Conservation (phyloP, 2,113 vertebrate species). For the Silurus meridionalis region DNA sequence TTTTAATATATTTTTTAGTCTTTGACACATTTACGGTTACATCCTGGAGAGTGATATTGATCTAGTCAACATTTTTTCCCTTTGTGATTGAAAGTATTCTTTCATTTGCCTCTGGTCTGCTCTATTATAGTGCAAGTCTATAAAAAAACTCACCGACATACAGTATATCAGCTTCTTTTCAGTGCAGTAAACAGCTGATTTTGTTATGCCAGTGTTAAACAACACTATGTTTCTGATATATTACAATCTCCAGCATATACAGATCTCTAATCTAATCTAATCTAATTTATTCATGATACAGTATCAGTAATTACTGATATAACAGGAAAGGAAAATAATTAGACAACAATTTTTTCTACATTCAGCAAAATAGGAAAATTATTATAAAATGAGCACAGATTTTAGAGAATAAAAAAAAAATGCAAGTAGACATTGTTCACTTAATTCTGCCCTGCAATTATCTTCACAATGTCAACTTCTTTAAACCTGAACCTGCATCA, state of each 20-base stretch:
- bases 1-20: not conserved
- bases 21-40: not conserved
- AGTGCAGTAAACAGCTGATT: not conserved
- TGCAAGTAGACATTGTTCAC: not conserved
- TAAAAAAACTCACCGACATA: not conserved
- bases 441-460: not conserved
- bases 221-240: not conserved
- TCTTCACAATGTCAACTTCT: not conserved
- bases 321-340: not conserved
- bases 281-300: too few relatives aligned
- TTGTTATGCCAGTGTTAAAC: not conserved
- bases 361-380: not conserved
- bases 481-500: not conserved
- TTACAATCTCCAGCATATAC: not conserved
- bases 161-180: not conserved
- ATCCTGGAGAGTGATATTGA: not conserved
- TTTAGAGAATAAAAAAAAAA: not conserved
- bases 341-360: not conserved
- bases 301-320: not conserved
- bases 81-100: not conserved
- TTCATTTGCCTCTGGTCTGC: not conserved
- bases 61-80: not conserved
- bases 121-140: not conserved
- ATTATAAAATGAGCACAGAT: not conserved
- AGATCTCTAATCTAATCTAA: too few relatives aligned